These are phyloP conservation scores for Heliconius hewitsoni DNA, from an alignment of 1,140 invertebrate species.

Conservation along the genomic window DNA sequence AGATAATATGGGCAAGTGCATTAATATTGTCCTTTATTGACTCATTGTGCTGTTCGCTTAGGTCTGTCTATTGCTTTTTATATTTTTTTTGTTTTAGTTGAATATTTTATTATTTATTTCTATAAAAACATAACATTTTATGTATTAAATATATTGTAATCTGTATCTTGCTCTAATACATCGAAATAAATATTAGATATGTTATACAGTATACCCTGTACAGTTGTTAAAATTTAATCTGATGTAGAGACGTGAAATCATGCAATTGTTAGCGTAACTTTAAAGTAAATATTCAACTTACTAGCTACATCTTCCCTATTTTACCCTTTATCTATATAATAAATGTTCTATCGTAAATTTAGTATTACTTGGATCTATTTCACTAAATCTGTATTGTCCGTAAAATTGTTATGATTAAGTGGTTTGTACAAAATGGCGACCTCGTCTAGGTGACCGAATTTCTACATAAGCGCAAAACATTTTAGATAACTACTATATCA, in stretches of 20 bases:
- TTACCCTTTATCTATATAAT: slow-evolving; percentile 77
- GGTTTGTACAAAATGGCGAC: slow-evolving; percentile 78
- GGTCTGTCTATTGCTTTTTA: slow-evolving; percentile 68
- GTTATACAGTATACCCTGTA: no score
- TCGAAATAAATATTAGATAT: slow-evolving; percentile 61
- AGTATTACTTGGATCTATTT: slow-evolving; percentile 72
- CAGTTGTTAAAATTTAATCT: slow-evolving; percentile 45
- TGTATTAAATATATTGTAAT: slow-evolving; percentile 54
- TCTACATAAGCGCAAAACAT: slow-evolving; percentile 67
- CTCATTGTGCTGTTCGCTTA: slow-evolving; percentile 75
- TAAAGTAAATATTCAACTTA: slow-evolving; percentile 60
- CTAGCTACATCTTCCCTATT: slow-evolving; percentile 66
- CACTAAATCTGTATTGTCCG: slow-evolving; percentile 74
- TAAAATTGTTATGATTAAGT: slow-evolving; percentile 51
- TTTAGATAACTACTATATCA: slow-evolving; percentile 27
- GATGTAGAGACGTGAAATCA: slow-evolving; percentile 52
- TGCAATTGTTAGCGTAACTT: slow-evolving; percentile 65
- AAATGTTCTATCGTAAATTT: slow-evolving; percentile 79
- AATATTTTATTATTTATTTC: slow-evolving; percentile 82
- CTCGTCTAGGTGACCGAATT: slow-evolving; percentile 81
- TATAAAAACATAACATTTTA: slow-evolving; percentile 60
- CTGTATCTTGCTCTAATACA: slow-evolving; percentile 58
- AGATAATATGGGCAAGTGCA: slow-evolving; percentile 79
- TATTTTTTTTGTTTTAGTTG: slow-evolving; percentile 67
- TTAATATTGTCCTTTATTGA: slow-evolving; percentile 76